Evolutionary conservation across 2,113 vertebrate genomes (phyloP), one percentile per base, ranked within the genome.

Genomic region (Hiodon tergisus): DNA sequence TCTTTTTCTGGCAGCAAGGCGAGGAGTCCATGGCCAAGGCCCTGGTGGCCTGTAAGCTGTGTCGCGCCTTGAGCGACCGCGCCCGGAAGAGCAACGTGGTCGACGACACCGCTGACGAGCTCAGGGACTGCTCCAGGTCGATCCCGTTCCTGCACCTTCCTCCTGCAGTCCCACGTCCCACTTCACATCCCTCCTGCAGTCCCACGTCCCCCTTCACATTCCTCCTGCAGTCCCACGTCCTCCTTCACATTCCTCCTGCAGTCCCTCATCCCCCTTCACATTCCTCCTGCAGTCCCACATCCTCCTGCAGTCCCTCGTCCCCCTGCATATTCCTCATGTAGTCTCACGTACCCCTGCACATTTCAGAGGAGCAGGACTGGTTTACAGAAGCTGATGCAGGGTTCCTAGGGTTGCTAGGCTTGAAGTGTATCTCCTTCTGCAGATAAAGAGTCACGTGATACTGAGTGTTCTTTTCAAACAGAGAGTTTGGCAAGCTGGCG

Each of bases 21-120:
- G 97, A 99, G 83, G 97, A 99, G 85, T 97, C 95, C 82, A 98
- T 98, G 96, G 97, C 97, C 0, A 99, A 99, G 86, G 97, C 97
- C 0, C 86, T 99, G 82, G 97, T 99, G 81, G 97, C 97, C 70
- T 98, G 95, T 84, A 98, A 98, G 80, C 94, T 99, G 5, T 96
- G 94, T 82, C 90, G 96, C 6, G 96, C 97, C 0, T 97, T 99
- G 96, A 93, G 94, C 0, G 94, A 95, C n/a, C 97, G 98, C 88
- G 94, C 97, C 62, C 98, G 97, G 80, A 97, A 98, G 85, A 98
- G 95, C 80, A 97, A 98, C 71, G 92, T 98, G 66, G 96, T 99
- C 65, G 97, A 99, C 76, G 97, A 98, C 79, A 95, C 94, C 52
- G 96, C 97, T 0, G 96, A 99, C 83, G 95, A 98, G 84, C 88